Evolutionary conservation across 2,113 vertebrate genomes (phyloP), one percentile per base, ranked within the genome.

Genomic region (Sisor rabdophorus): DNA sequence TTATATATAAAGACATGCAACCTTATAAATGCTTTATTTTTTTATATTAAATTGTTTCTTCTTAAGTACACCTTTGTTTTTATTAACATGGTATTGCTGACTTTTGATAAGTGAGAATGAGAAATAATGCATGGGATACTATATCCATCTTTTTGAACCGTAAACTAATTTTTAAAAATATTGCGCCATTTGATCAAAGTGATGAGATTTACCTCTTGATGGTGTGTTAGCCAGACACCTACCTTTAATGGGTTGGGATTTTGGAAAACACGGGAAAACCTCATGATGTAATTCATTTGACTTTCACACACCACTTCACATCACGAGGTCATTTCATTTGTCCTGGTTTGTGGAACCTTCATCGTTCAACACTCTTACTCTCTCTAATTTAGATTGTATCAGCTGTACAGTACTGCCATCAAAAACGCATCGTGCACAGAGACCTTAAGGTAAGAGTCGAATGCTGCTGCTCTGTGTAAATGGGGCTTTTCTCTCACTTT

Each of bases 391-490:
- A 82, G 81, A 82, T 82, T 19, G 81, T 82, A 28, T 82, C 81
- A 50, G 81, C 81, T 32, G 81, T 82, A 68, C 81, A 82, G 77
- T 82, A 82, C 75, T 82, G 81, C 56, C 81, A 82, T 82, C 81
- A 82, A 73, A 82, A 82, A 69, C 81, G 73, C 81, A 82, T 82
- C n/a, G 81, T 82, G 61, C 81, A 82, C 74, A 69, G 81, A 82
- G 81, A 82, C 78, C 81, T 82, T 59, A 82, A 82, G 81, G 81
- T 82, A 79, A 76, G 77, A 30, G 50, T 20, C 8, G 11, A 59
- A n/a, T 16, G 48, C 20, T 59, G 28, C 17, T 36, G 32, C 36
- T 65, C n/a, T 13, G 32, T 32, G 59, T 64, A 44, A n/a, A n/a
- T n/a, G n/a, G n/a, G n/a, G n/a, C n/a, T n/a, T n/a, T n/a, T n/a